Base-by-base conservation (phyloP, 1,140 invertebrate species). In the Phymorhynchus buccinoides region DNA sequence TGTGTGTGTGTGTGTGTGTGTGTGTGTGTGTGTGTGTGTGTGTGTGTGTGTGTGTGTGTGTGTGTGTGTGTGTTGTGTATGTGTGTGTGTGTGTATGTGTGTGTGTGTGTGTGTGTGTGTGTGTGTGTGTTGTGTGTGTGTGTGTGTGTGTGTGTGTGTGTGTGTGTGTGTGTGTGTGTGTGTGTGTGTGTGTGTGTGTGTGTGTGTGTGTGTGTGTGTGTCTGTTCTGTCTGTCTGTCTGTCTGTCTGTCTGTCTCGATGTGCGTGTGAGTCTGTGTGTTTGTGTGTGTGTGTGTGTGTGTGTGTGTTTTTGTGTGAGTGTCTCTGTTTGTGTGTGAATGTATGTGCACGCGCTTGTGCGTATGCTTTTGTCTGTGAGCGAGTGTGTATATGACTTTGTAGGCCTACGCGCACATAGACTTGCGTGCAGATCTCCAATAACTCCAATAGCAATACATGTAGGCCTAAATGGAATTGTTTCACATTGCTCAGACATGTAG, bases 11-110 rank as follows among this genome's bases (percentile, higher is more conserved):
- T 66, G 62, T 66, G 62, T 66, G 62, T 66, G 62, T 66, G 62
- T 66, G 62, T 27, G 62, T 66, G 62, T 66, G 62, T 66, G 62
- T 66, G 62, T 66, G 62, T 66, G 62, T 66, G 62, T 66, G 62
- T 66, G 22, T 66, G 22, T 66, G 22, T 66, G 62, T 66, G 62
- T 66, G 62, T 66, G 62, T 66, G 62, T 66, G 62, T 66, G 62
- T 66, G 62, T 66, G 62, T 66, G 62, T 66, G 62, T 66, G 62
- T 66, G 62, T 66, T n/a, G n/a, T n/a, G n/a, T n/a, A n/a, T n/a
- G n/a, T n/a, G n/a, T n/a, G n/a, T n/a, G n/a, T n/a, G n/a, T n/a
- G 48, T 52, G 48, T 52, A 52, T 52, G 62, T 66, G n/a, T 66
- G 62, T 66, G n/a, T 66, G 62, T 27, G 62, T 27, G 62, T 66